A percentile compares a stretch with the other conserved stretches of the same genome.
These are phyloP conservation scores for Drosophila nigricruria DNA, from an alignment of 2,888 invertebrate genomes.

Conservation along the genomic window DNA sequence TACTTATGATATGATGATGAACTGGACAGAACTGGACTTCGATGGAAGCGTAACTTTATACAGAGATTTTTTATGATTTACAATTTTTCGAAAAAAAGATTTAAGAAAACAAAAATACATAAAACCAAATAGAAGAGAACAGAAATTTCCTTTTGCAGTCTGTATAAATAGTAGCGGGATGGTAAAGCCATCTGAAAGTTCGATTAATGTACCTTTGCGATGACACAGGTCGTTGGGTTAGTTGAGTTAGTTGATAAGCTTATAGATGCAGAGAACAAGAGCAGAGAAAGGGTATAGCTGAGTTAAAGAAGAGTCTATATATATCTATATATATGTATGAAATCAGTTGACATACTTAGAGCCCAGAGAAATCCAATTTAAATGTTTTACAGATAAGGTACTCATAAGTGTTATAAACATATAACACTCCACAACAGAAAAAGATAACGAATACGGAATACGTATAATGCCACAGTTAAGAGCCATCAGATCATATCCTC, in stretches of 20 bases:
- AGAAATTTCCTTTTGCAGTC: constrained; percentile 21
- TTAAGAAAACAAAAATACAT: constrained; percentile 2
- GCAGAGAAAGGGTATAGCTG: background rate
- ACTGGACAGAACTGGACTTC: constrained; percentile 36
- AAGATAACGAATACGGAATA: background rate
- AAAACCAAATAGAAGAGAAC: constrained; percentile 11
- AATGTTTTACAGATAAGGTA: constrained; percentile 26
- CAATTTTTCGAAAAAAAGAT: constrained; percentile 9
- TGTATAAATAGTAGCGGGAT: constrained; percentile 19
- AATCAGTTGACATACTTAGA: constrained; percentile 43
- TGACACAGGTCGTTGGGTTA: constrained; percentile 46
- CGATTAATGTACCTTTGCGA: constrained; percentile 57
- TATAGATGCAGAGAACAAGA: constrained; percentile 9
- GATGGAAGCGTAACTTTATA: constrained; percentile 51
- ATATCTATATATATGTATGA: constrained; percentile 42
- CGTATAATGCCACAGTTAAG: constrained; percentile 22
- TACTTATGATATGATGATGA: constrained; percentile 45
- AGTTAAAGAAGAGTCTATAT: constrained; percentile 24
- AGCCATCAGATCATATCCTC: constrained; percentile 39
- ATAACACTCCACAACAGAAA: constrained; percentile 26
- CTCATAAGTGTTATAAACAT: constrained; percentile 28
- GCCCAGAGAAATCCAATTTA: constrained; percentile 6
- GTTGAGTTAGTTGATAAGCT: constrained; percentile 40
- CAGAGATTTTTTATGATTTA: constrained; percentile 37
- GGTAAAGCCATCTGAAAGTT: constrained; percentile 17